Evolutionary conservation across 35 echinoderm and acorn worm species (phyloP).

Genomic region (Stichopus chloronotus): DNA sequence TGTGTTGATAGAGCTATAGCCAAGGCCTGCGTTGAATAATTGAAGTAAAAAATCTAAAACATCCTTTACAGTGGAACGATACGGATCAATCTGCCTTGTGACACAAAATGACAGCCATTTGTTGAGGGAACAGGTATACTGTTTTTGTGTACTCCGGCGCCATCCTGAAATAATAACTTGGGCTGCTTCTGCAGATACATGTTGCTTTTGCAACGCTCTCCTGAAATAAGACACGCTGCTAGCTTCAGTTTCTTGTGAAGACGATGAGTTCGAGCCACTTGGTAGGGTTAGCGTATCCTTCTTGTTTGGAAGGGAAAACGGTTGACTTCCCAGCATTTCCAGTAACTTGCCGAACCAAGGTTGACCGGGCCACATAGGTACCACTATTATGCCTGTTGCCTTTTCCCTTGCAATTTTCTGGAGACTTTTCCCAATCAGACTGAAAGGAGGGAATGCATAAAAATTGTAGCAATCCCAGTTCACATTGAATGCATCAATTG

Average conservation of each 20-base stretch:
- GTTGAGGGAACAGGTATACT: background rate
- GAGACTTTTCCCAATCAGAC: constrained; percentile 32
- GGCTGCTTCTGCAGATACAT: background rate
- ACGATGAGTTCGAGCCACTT: background rate
- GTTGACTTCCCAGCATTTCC: constrained; percentile 8
- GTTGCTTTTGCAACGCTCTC: background rate
- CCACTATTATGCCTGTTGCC: constrained; percentile 49
- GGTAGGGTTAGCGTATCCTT: background rate
- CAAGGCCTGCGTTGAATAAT: constrained; percentile 11
- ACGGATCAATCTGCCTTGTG: background rate
- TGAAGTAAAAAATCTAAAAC: constrained; percentile 31
- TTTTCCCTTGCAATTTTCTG: constrained; percentile 64
- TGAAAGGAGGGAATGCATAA: constrained; percentile 76
- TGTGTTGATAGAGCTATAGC: constrained; percentile 3
- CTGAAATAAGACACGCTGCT: background rate
- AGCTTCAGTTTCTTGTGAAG: background rate
- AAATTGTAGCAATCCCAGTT: constrained; percentile 47
- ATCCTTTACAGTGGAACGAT: background rate
- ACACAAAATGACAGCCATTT: constrained; percentile 18
- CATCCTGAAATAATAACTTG: background rate
- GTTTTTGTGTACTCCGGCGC: background rate
- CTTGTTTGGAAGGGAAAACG: constrained; percentile 6
- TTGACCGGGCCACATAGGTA: constrained; percentile 63
- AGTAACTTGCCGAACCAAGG: constrained; percentile 39
- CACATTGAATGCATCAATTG: constrained; percentile 76